phyloP scores from a whole-genome alignment of 2,113 vertebrate genomes.

The Alosa alosa region DNA sequence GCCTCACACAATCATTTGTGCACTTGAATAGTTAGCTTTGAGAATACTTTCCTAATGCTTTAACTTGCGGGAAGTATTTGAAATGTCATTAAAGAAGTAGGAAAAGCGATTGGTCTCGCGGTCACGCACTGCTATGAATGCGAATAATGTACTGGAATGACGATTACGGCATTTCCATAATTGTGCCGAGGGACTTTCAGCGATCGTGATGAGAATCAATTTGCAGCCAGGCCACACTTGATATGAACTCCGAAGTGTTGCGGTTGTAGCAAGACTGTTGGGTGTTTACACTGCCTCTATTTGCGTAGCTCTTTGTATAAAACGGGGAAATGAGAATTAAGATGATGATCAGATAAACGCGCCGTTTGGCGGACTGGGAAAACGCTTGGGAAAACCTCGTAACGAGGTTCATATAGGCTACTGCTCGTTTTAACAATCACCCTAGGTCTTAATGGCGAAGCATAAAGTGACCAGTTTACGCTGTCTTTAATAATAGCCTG shows the following conservation, averaged over 20 bases:
- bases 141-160: constrained; percentile 25
- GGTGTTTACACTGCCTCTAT: background rate
- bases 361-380: background rate
- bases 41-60: background rate
- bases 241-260: background rate
- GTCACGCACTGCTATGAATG: constrained; percentile 15
- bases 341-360: background rate
- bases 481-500: background rate
- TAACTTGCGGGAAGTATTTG: background rate
- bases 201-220: constrained; percentile 14
- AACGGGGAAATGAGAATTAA: background rate
- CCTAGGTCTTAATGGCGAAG: background rate
- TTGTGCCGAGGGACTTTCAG: constrained; percentile 21
- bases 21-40: background rate
- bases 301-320: background rate
- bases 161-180: constrained; percentile 24
- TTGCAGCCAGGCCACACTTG: background rate
- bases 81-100: background rate
- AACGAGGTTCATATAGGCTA: background rate
- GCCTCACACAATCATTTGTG: background rate
- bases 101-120: background rate
- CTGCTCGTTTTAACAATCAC: background rate
- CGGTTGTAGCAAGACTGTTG: background rate
- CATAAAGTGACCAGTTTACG: background rate
- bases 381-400: background rate